Evolutionary conservation across 2,888 invertebrate species (phyloP).

Genomic region (Ormyrus labotus): DNA sequence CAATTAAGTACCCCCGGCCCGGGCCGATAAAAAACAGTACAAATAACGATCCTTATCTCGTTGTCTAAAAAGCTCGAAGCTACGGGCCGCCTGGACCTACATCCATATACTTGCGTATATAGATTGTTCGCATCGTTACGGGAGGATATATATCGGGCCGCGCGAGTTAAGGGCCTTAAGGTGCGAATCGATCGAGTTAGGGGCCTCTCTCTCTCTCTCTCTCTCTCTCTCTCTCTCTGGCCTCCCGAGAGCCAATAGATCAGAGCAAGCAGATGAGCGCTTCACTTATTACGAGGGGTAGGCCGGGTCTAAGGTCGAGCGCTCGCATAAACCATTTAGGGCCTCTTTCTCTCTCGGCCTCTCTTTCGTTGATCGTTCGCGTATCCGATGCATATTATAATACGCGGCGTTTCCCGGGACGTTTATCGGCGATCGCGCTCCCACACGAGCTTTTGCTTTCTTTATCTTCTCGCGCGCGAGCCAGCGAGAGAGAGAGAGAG

Average conservation of each 20-base stretch:
- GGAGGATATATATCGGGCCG: not conserved
- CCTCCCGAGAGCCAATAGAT: slow-evolving; percentile 67
- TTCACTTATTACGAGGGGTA: slow-evolving; percentile 53
- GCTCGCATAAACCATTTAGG: slow-evolving; percentile 75
- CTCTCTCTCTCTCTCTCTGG: not conserved
- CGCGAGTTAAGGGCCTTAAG: slow-evolving; percentile 61
- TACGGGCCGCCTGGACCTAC: too few relatives aligned
- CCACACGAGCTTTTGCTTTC: slow-evolving; percentile 56
- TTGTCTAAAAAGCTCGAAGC: not conserved
- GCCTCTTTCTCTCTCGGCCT: slow-evolving; percentile 22
- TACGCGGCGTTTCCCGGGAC: slow-evolving; percentile 72
- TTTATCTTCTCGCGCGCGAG: not conserved
- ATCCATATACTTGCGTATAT: too few relatives aligned
- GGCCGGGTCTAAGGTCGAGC: slow-evolving; percentile 71
- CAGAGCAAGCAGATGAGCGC: slow-evolving; percentile 68
- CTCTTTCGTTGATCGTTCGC: slow-evolving; percentile 66
- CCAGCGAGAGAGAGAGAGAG: too few relatives aligned
- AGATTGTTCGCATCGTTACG: not conserved
- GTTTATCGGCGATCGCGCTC: slow-evolving; percentile 69
- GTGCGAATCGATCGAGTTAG: slow-evolving; percentile 71
- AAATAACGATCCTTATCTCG: slow-evolving; percentile 47
- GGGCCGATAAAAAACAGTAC: slow-evolving; percentile 43
- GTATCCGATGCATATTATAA: slow-evolving; percentile 67
- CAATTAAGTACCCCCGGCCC: not conserved
- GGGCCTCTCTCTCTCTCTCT: not conserved